Evolutionary conservation across 1,140 invertebrate species (phyloP), one percentile per base, ranked within the genome.

Genomic region (Alviniconcha marisindica): DNA sequence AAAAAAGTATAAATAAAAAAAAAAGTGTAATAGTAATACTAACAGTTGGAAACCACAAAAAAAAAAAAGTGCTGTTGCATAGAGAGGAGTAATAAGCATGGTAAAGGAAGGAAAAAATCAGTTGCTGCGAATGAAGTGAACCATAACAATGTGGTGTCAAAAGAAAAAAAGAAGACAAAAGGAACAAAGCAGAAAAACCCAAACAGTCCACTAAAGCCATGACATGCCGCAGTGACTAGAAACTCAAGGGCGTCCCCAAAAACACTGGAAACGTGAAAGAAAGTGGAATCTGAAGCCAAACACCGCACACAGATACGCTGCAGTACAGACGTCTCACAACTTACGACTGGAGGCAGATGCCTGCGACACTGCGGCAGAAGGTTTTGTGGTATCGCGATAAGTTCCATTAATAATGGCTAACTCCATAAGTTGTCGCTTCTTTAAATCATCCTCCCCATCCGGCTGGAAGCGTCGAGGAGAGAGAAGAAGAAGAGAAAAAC

Each of bases 381-480:
- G 90, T 88, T 90, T 92, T 77, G 89, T 90, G 73, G 90, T 92
- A 85, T 92, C 98, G 93, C 98, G 96, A 94, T 99, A 99, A 51
- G 99, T 99, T 91, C 99, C 99, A 93, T 99, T 99, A 90, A 99
- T 99, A 88, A 99, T 99, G 88, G 99, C 99, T 92, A 99, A 95
- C 94, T 99, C 99, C 98, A 99, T 99, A 77, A 99, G 95, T 94
- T 99, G 99, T 92, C 98, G 96, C 94, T 99, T 99, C 95, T 99
- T 99, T 89, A 99, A 94, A 93, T 99, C 98, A 95, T 99, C 99
- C 95, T 99, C 98, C 77, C 99, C 99, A 94, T 99, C 98, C 83
- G 98, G 98, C 98, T 99, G 91, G 81, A 40, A 84, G 71, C 85
- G 54, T 71, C 85, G 77, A 88, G 79, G 56, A 86, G 77, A 88